Evolutionary conservation across 1,140 invertebrate species (phyloP), one percentile per base, ranked within the genome.

Genomic region (Leguminivora glycinivorella): DNA sequence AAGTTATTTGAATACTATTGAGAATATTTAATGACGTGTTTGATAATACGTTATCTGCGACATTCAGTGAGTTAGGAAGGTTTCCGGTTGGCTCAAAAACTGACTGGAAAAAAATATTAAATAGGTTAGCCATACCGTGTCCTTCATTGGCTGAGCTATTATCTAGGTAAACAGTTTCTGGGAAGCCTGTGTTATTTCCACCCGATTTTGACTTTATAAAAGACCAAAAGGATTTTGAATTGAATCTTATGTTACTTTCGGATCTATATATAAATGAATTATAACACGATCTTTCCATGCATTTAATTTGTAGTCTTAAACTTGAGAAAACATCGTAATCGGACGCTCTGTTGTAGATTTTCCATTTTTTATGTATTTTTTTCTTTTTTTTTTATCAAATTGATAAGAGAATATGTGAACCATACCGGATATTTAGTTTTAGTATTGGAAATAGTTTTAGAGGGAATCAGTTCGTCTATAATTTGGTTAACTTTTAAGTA

Each of bases 361-460:
- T 63, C 25, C 58, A 63, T 63, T 26, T 63, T 26, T 63, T 63
- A 26, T 63, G 58, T 29, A 63, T 17, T 24, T 5, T 63, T 1
- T 63, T 25, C n/a, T 26, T 63, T 63, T 26, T 63, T 63, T 10
- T 63, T 63, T 22, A 63, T 63, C 14, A 63, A 63, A 22, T 4
- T 29, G 4, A 63, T 26, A 14, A 63, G 24, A 4, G 24, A 31
- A 63, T 2, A 25, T 2, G 26, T 17, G 5, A 22, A 63, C 58
- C 58, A 63, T 26, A 24, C 5, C 4, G 58, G 58, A 26, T 63
- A 63, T 10, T 31, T 63, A 40, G 10, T 12, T 29, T 63, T 63
- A 63, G 12, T 63, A n/a, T 24, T 63, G 14, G 19, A n/a, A 2
- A 26, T 1, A n/a, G 24, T 25, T 63, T 63, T 63, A 14, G 24